Evolutionary conservation across 1,140 invertebrate species (phyloP).

Genomic region (Lepidotrigona ventralis): DNA sequence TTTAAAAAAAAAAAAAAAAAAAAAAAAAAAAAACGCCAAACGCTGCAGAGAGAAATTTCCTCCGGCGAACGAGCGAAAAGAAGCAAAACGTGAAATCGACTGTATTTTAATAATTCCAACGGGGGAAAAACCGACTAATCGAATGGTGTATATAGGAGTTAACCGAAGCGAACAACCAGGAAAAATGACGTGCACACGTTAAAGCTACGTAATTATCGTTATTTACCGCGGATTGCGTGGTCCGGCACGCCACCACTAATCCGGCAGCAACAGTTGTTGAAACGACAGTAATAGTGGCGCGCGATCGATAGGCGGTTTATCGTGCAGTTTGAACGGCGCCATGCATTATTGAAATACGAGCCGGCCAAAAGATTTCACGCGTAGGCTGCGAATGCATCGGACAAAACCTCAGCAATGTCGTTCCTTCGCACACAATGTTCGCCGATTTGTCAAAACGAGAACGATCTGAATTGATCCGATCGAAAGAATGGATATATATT

Average conservation of each 20-base stretch:
- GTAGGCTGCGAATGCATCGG: background rate
- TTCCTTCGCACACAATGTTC: background rate
- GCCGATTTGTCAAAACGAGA: background rate
- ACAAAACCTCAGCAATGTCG: background rate
- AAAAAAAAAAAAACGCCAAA: background rate
- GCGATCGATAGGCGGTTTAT: conserved; percentile 45
- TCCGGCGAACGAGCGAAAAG: background rate
- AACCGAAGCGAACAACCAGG: background rate
- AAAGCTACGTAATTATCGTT: conserved; percentile 36
- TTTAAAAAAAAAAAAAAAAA: no score
- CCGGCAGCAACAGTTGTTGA: conserved; percentile 48
- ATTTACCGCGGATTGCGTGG: conserved; percentile 30
- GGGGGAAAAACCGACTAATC: no score
- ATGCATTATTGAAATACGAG: conserved; percentile 42
- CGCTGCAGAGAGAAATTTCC: background rate
- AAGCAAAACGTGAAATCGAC: background rate
- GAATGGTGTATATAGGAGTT: background rate
- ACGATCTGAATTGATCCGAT: background rate
- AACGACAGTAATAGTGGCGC: conserved; percentile 40
- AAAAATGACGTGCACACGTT: conserved; percentile 12
- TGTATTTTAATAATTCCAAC: background rate
- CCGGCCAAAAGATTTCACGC: conserved; percentile 30
- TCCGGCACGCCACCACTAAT: conserved; percentile 28
- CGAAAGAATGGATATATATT: background rate
- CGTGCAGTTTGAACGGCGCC: conserved; percentile 25